phyloP scores from a whole-genome alignment of 1,140 invertebrate genomes.

The Cotesia chilonis region DNA sequence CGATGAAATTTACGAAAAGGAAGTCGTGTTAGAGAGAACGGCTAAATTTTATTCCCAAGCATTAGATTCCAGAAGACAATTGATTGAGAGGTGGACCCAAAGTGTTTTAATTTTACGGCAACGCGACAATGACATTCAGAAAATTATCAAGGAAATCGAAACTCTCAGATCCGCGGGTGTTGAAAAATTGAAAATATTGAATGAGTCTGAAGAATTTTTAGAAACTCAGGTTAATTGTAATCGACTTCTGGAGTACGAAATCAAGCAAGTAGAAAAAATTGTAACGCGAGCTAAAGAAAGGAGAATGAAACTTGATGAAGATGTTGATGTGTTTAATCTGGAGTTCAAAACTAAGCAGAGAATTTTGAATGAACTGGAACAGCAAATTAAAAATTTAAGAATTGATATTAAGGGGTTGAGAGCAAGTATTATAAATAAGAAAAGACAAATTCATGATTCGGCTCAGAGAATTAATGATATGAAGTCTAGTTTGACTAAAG shows the following conservation, averaged over 20 bases:
- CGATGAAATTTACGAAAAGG: conserved; percentile 54
- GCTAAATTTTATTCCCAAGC: conserved; percentile 55
- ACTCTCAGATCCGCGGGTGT: conserved; percentile 45
- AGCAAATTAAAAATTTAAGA: conserved; percentile 44
- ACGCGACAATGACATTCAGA: conserved; percentile 54
- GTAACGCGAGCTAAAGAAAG: conserved; percentile 45
- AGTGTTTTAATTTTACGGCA: conserved; percentile 55
- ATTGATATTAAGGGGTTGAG: conserved; percentile 48
- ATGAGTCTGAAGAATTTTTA: conserved; percentile 55
- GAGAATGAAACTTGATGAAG: conserved; percentile 41
- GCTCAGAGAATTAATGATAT: conserved; percentile 49
- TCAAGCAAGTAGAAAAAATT: conserved; percentile 49
- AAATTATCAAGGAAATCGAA: conserved; percentile 50
- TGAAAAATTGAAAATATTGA: conserved; percentile 45
- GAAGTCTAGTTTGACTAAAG: conserved; percentile 47
- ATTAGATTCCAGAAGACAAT: conserved; percentile 55
- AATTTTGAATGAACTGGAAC: conserved; percentile 44
- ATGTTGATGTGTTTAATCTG: conserved; percentile 31
- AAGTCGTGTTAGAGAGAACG: conserved; percentile 58
- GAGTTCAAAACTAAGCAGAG: conserved; percentile 45
- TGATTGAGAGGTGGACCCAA: conserved; percentile 62
- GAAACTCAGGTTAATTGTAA: conserved; percentile 52
- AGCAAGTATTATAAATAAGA: conserved; percentile 47
- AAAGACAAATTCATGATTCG: conserved; percentile 47
- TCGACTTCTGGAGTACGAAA: conserved; percentile 47